These are phyloP conservation scores for Bryconaethiops microstoma DNA, from an alignment of 2,797 vertebrate species.

Conservation along the genomic window DNA sequence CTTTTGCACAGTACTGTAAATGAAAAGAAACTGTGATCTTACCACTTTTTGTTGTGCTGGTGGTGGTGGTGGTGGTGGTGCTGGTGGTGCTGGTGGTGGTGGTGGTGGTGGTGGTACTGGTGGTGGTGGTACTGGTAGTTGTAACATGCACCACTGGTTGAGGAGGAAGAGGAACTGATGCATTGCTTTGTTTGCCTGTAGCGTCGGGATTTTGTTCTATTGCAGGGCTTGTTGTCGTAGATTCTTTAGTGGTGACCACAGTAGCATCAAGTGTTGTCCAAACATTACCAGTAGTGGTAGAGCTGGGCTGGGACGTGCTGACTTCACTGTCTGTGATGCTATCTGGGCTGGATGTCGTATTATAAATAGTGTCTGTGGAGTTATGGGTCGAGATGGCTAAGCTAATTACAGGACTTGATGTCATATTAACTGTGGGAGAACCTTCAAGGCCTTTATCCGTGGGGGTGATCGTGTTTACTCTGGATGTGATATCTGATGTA, in stretches of 20 bases:
- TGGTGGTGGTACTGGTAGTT: no score
- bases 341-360: conserved; percentile 12
- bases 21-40: background rate
- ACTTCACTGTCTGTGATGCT: background rate
- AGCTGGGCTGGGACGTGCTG: background rate
- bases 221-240: background rate
- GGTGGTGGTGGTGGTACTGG: no score
- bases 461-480: background rate
- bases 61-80: background rate
- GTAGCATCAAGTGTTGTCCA: background rate
- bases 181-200: no score
- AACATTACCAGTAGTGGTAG: background rate
- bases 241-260: conserved; percentile 5
- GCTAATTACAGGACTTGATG: background rate
- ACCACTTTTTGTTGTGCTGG: background rate
- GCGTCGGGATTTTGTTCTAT: no score
- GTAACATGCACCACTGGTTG: background rate
- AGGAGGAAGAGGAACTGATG: background rate
- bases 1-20: background rate
- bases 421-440: background rate
- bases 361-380: conserved; percentile 14
- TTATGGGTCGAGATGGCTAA: background rate
- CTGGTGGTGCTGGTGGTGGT: no score
- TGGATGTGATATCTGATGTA: conserved; percentile 17
- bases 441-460: background rate